These are phyloP conservation scores for Oceanodroma leucorhoa DNA, from an alignment of 2,797 vertebrate species.

Conservation along the genomic window DNA sequence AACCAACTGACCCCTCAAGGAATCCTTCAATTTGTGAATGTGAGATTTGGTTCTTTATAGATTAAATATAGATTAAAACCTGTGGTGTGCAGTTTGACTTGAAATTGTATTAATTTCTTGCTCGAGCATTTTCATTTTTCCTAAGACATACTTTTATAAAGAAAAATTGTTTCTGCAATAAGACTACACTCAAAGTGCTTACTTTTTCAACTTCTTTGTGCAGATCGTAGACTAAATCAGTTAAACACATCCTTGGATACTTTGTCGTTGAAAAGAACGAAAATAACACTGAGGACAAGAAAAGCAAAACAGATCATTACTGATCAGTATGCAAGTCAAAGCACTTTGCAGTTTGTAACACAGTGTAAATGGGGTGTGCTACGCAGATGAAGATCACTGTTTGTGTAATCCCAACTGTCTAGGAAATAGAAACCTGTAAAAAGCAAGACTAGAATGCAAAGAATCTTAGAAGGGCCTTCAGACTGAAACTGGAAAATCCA, in stretches of 20 bases:
- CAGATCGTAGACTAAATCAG: background rate
- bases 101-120: background rate
- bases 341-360: background rate
- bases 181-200: background rate
- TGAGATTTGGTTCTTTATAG: background rate
- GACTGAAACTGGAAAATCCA: background rate
- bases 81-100: background rate
- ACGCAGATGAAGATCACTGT: background rate
- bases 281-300: background rate
- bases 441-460: background rate
- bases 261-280: background rate
- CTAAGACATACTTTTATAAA: background rate
- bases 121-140: background rate
- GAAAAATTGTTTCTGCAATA: background rate
- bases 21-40: background rate
- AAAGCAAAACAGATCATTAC: background rate
- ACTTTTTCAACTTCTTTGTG: background rate
- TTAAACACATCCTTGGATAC: background rate
- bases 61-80: conserved; percentile 10
- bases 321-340: background rate
- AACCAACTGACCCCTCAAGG: background rate
- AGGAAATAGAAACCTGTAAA: background rate
- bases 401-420: background rate
- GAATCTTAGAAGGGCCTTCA: background rate
- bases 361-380: background rate